A percentile compares a stretch with the other conserved stretches of the same genome.
These are phyloP conservation scores for Bolborhynchus lineola DNA, from an alignment of 2,113 vertebrate genomes.

Conservation along the genomic window DNA sequence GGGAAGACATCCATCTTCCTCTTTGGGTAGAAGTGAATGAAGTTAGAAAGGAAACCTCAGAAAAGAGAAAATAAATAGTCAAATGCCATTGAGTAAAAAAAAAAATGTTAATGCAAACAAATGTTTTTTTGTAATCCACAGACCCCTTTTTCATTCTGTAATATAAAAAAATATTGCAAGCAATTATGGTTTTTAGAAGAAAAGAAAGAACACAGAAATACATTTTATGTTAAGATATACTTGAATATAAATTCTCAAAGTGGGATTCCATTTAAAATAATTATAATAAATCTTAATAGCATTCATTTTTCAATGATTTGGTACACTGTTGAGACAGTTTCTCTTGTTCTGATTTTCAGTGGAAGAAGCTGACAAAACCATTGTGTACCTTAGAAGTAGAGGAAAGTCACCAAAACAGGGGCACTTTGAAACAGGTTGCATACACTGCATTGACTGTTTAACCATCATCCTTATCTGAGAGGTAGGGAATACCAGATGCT, in stretches of 20 bases:
- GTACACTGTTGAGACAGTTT: neutral
- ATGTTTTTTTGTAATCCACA: neutral
- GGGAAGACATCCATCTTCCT: neutral
- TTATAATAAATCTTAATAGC: neutral
- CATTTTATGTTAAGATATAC: neutral
- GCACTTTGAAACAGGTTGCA: neutral
- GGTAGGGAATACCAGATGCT: neutral
- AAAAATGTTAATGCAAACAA: neutral
- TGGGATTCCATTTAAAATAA: neutral
- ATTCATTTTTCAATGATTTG: neutral
- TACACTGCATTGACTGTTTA: neutral
- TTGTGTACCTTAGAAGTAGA: neutral
- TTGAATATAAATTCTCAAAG: neutral
- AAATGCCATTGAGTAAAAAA: neutral
- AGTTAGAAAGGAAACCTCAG: neutral
- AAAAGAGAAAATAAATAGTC: neutral
- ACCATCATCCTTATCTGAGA: neutral
- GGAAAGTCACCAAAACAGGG: neutral
- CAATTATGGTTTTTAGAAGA: neutral
- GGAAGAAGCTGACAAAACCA: neutral
- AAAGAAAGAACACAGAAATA: neutral
- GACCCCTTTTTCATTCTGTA: neutral
- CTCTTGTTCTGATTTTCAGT: neutral
- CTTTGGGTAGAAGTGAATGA: neutral
- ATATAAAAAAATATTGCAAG: neutral